Base-by-base conservation (phyloP, 2,888 invertebrate genomes). In the Lomographa bimaculata region DNA sequence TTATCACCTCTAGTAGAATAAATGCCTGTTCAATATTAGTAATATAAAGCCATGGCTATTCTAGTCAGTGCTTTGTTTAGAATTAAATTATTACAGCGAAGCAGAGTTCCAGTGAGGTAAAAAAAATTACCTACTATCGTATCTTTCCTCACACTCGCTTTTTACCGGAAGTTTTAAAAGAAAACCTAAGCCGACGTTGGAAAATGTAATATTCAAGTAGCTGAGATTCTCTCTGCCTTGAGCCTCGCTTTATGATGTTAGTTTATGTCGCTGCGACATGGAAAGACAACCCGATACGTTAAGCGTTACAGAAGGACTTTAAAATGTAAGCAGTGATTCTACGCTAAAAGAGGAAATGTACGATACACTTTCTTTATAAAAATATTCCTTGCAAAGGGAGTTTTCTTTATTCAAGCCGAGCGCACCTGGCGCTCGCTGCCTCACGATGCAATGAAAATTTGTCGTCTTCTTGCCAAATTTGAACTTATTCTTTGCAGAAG, bases 401-500 rank as follows among this genome's bases (percentile, higher is more conserved):
- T 58, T 71, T 73, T 71, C 77, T 70, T 77, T 78, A 80, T 79
- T 77, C 75, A 71, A 69, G 64, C 61, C 62, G 46, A 51, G 75
- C 64, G 64, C 81, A 79, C 80, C 79, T 81, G 81, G 43, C 42
- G 29, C 34, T 20, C 66, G 61, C 59, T 56, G 53, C 54, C 59
- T 60, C 53, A 53, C 59, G 63, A 62, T 73, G 76, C 78, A 73
- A 79, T 76, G 79, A 79, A 74, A 81, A 83, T 80, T 75, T 79
- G 77, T 79, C 76, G 74, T 73, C 71, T 67, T 64, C 72, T 72
- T 70, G 71, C 73, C 76, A 76, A 81, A 81, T 78, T 77, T 76
- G 64, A 71, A 74, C 70, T 71, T 75, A 74, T 77, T 75, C 71
- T 69, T 64, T 60, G 64, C 63, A 61, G 62, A 69, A 60, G 64